phyloP scores from a whole-genome alignment of 92 coral and sea anemone genomes.

The Phenganax stokvisi region DNA sequence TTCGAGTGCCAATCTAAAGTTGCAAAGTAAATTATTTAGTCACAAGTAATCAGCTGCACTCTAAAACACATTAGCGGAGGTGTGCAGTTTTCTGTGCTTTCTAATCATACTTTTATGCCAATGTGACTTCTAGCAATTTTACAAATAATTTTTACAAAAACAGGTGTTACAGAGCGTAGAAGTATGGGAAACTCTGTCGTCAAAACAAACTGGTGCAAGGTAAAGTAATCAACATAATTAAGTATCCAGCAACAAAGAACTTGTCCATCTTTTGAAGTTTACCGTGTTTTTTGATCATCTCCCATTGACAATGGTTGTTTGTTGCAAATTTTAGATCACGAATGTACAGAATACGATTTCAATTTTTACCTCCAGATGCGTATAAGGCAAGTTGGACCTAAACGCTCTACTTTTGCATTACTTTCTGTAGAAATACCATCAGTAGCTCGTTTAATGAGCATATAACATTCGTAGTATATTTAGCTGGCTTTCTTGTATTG shows the following conservation, averaged over 20 bases:
- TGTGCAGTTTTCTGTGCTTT: neutral
- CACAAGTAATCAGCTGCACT: neutral
- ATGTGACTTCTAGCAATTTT: neutral
- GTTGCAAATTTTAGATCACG: conserved; percentile 44
- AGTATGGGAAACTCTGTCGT: conserved; percentile 82
- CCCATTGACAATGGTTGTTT: neutral
- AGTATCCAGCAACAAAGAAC: too few species aligned
- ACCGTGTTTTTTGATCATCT: too few species aligned
- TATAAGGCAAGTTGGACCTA: conserved; percentile 53
- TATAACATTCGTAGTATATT: neutral
- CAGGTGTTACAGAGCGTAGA: conserved; percentile 77
- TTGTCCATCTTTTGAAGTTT: too few species aligned
- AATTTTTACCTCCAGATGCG: conserved; percentile 56
- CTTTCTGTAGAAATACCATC: too few species aligned
- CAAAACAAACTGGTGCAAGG: conserved; percentile 65
- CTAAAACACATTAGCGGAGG: neutral
- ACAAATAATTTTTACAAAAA: neutral
- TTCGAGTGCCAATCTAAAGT: neutral
- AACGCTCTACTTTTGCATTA: too few species aligned
- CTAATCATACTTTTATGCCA: neutral
- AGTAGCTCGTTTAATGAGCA: neutral
- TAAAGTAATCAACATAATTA: conserved; percentile 17
- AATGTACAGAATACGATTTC: conserved; percentile 64
- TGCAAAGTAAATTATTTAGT: neutral
- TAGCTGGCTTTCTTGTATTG: too few species aligned